Evolutionary conservation across 2,888 invertebrate species (phyloP).

Genomic region (Acanthosepion lycidas): DNA sequence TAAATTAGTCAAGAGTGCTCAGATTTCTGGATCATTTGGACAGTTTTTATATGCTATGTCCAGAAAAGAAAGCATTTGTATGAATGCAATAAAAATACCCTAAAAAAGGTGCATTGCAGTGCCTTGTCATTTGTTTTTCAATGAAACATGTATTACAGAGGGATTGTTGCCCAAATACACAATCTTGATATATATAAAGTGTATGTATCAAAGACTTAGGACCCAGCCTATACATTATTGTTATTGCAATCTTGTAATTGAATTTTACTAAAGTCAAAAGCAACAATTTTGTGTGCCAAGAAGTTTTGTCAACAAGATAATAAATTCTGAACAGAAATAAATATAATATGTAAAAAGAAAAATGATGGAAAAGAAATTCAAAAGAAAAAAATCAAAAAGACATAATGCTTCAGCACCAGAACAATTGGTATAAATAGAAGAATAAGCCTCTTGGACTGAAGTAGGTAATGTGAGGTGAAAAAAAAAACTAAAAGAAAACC

Average conservation of each 20-base stretch:
- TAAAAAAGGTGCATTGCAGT: no score
- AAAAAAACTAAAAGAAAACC: not conserved
- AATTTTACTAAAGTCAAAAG: not conserved
- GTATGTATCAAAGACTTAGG: not conserved
- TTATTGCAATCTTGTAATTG: not conserved
- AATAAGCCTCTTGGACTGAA: not conserved
- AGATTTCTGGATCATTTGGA: no score
- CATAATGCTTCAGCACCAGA: not conserved
- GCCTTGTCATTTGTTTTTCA: no score
- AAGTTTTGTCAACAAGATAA: not conserved
- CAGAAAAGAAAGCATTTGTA: no score
- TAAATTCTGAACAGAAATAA: not conserved
- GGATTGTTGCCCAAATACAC: no score
- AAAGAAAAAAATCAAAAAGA: not conserved
- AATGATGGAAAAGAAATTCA: not conserved
- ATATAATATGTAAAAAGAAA: not conserved
- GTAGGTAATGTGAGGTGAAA: not conserved
- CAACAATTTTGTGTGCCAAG: not conserved
- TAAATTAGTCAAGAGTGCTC: no score
- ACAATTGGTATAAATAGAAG: not conserved
- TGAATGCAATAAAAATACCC: no score
- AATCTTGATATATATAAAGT: not conserved
- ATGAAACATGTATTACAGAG: no score
- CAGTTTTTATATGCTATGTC: no score
- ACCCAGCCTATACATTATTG: not conserved